A percentile compares a stretch with the other conserved stretches of the same genome.
Evolutionary conservation across 2,888 invertebrate genomes (phyloP).

Genomic region (Resseliella maxima): DNA sequence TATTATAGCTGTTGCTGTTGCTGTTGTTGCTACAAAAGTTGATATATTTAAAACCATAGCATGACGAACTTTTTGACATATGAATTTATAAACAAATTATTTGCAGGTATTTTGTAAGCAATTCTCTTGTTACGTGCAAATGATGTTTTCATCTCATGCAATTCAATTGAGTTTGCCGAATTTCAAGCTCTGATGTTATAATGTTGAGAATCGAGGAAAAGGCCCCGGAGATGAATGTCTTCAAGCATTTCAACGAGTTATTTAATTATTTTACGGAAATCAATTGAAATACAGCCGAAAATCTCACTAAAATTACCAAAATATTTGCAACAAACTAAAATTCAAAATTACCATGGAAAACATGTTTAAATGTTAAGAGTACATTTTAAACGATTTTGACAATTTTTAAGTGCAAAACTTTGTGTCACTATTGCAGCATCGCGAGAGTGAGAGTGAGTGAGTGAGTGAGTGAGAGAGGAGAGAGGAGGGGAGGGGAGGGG

Average conservation of each 20-base stretch:
- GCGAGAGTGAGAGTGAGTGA: no score
- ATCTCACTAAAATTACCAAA: background rate
- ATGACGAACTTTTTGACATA: constrained; percentile 7
- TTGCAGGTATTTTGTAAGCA: constrained; percentile 12
- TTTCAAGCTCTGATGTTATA: background rate
- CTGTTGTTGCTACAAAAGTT: background rate
- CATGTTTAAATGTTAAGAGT: background rate
- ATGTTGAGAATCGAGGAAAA: background rate
- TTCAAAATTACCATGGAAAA: background rate
- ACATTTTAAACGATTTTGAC: background rate
- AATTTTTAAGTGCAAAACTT: background rate
- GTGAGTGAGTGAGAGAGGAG: no score
- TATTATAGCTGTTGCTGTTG: background rate
- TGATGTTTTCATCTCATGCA: constrained; percentile 9
- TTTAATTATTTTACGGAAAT: background rate
- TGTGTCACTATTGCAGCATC: no score
- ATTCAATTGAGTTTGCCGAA: background rate
- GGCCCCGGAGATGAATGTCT: background rate
- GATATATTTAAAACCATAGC: background rate
- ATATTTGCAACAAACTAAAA: background rate
- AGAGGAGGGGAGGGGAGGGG: no score
- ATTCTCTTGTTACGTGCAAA: background rate
- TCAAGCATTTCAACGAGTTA: constrained; percentile 6
- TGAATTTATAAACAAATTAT: constrained; percentile 45
- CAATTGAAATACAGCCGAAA: constrained; percentile 11